Evolutionary conservation across 2,113 vertebrate species (phyloP).

Genomic region (Grammomys dolichurus): DNA sequence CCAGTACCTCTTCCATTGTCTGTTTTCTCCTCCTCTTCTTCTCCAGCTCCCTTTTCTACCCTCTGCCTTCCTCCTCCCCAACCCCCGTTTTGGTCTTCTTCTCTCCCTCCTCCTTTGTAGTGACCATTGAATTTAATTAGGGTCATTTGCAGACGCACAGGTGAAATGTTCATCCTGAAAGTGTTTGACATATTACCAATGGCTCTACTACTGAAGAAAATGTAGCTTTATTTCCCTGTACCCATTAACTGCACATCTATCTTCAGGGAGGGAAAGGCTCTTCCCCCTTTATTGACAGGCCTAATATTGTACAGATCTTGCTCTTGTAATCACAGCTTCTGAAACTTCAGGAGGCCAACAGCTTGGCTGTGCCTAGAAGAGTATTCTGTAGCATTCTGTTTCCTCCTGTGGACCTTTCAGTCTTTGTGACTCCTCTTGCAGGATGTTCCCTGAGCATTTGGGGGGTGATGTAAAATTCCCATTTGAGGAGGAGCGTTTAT

Average conservation of each 20-base stretch:
- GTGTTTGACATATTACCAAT: neutral
- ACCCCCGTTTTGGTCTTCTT: neutral
- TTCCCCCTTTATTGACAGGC: neutral
- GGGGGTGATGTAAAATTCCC: neutral
- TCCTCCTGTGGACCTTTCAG: neutral
- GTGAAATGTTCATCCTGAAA: neutral
- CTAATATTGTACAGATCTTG: neutral
- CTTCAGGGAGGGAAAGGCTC: neutral
- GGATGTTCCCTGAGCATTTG: neutral
- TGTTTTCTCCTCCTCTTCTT: neutral
- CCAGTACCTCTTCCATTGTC: too few species aligned
- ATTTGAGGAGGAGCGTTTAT: neutral
- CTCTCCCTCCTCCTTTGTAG: neutral
- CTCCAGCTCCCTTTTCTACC: too few species aligned
- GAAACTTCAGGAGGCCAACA: neutral
- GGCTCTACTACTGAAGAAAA: neutral
- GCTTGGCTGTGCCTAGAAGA: neutral
- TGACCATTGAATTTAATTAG: neutral
- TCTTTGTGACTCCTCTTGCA: neutral
- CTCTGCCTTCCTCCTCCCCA: too few species aligned
- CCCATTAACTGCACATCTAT: neutral
- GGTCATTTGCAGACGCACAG: neutral
- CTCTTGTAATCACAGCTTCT: neutral
- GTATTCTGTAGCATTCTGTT: neutral
- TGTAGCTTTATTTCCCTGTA: neutral